Evolutionary conservation across 2,797 vertebrate species (phyloP).

Genomic region (Cygnus olor): DNA sequence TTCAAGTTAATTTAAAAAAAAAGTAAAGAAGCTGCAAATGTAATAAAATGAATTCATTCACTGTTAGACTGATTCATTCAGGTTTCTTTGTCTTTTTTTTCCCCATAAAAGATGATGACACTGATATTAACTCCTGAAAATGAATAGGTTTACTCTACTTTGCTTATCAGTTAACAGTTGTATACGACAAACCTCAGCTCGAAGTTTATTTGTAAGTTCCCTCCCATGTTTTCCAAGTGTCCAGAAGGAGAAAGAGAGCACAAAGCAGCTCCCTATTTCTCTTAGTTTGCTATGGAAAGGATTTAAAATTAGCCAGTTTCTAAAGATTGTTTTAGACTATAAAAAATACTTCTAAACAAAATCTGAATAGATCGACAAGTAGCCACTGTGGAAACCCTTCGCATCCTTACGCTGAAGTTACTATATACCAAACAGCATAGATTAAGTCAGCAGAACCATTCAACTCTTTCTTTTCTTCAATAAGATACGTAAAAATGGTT

Average conservation of each 20-base stretch:
- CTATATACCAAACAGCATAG: background rate
- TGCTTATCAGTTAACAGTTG: background rate
- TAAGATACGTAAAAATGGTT: background rate
- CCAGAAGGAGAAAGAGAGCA: background rate
- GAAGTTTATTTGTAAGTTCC: background rate
- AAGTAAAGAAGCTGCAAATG: background rate
- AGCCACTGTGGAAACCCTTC: background rate
- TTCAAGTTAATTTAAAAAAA: background rate
- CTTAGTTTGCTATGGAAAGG: background rate
- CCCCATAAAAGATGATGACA: background rate
- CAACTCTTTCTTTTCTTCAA: background rate
- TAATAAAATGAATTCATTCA: background rate
- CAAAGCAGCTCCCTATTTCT: background rate
- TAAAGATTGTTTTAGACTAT: background rate
- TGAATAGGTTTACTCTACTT: background rate
- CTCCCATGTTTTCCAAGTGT: background rate
- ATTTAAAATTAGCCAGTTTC: background rate
- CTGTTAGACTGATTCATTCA: background rate
- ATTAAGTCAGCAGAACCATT: background rate
- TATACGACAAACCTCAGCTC: background rate
- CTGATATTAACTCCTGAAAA: background rate
- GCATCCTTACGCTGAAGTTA: background rate
- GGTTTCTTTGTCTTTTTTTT: background rate
- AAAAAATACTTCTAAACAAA: background rate
- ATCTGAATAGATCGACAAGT: background rate